Evolutionary conservation across 2,888 invertebrate species (phyloP), one percentile per base, ranked within the genome.

Genomic region (Agonum fuliginosum): DNA sequence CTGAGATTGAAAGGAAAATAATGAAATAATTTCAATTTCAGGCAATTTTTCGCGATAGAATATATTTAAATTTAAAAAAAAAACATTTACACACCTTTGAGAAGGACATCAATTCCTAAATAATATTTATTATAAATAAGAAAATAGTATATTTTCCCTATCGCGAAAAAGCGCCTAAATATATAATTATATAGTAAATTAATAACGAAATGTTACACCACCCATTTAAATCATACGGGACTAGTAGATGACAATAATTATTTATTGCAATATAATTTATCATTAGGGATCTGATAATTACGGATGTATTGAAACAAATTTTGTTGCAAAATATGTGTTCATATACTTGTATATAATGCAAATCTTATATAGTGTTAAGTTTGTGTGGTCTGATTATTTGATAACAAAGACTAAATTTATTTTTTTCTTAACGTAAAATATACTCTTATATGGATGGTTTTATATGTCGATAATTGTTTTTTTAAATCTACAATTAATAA

Each of bases 1-100:
- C 72, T 72, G 72, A 58, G 72, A 43, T 72, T 72, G 46, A 72
- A 72, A 54, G 20, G 41, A 72, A 72, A 58, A 20, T 43, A 43
- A 37, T 34, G 1, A 72, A 41, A 20, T 67, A 48, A 37, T 46
- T 12, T 3, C 2, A 17, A 43, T 17, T 17, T 8, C 30, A 17
- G 58, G 14, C 19, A 62, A 30, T 62, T 62, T 58, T 62, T 62
- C 30, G 17, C 17, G n/a, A n/a, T n/a, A 62, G 17, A 54, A 30
- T 30, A 20, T 62, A 30, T 62, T 30, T 30, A 30, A 24, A 24
- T 54, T 58, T 14, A 14, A 1, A 5, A 43, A 12, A 17, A n/a
- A 43, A 5, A 43, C 14, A 6, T 14, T 2, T 37, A 1, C n/a
- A n/a, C n/a, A n/a, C n/a, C n/a, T n/a, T n/a, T n/a, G n/a, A n/a